Evolutionary conservation across 2,888 invertebrate genomes (phyloP).

Genomic region (Leptopilina syphax): DNA sequence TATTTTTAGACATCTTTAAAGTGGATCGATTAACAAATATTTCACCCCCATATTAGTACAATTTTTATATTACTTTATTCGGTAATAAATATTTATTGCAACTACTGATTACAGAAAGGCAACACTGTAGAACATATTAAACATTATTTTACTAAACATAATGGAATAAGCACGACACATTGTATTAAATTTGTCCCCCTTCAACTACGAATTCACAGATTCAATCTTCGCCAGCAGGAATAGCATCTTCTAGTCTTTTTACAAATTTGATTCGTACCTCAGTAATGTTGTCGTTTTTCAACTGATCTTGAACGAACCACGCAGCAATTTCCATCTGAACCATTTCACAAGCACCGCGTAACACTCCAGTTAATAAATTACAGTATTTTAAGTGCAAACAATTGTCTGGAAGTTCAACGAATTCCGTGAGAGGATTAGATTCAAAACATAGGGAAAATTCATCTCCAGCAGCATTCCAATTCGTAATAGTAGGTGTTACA

Average conservation of each 20-base stretch:
- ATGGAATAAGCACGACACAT: too few relatives aligned
- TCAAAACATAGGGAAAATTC: slow-evolving; percentile 98
- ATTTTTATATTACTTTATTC: too few relatives aligned
- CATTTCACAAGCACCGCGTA: slow-evolving; percentile 98
- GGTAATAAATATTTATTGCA: too few relatives aligned
- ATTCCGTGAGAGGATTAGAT: slow-evolving; percentile 96
- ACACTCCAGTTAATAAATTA: slow-evolving; percentile 92
- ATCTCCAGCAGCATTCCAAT: slow-evolving; percentile 96
- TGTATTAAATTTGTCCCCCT: too few relatives aligned
- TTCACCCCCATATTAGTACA: too few relatives aligned
- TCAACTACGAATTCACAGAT: slow-evolving; percentile 12
- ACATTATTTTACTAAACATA: neutral
- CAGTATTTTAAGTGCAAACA: slow-evolving; percentile 92
- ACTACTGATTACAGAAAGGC: too few relatives aligned
- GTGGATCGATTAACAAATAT: too few relatives aligned
- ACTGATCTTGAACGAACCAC: slow-evolving; percentile 96
- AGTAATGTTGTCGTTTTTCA: slow-evolving; percentile 95
- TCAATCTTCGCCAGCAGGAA: slow-evolving; percentile 99
- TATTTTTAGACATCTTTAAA: too few relatives aligned
- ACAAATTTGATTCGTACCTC: slow-evolving; percentile 97
- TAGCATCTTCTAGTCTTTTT: slow-evolving; percentile 96
- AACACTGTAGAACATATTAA: neutral
- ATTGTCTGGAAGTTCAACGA: slow-evolving; percentile 95
- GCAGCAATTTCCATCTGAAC: slow-evolving; percentile 97
- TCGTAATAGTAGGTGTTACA: slow-evolving; percentile 93